Conservation (phyloP, 2,888 invertebrate species). For the Acleris literana region DNA sequence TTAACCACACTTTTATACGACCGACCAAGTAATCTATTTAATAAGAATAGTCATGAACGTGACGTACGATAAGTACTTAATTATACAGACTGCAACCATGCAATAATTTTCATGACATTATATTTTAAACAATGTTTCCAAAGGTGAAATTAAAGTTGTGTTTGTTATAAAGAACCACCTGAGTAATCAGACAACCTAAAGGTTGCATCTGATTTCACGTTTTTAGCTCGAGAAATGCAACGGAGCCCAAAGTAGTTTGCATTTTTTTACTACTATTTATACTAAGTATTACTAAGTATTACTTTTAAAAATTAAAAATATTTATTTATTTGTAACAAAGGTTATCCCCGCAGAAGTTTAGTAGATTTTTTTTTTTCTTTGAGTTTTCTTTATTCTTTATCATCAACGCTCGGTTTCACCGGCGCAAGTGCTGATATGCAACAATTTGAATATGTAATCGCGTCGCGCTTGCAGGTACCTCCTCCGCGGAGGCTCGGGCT, state of each 20-base stretch:
- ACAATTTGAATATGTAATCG: slow-evolving; percentile 69
- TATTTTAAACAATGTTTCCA: slow-evolving; percentile 7
- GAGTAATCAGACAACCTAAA: slow-evolving; percentile 24
- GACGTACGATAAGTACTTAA: not conserved
- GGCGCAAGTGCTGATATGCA: slow-evolving; percentile 61
- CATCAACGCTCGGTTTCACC: slow-evolving; percentile 61
- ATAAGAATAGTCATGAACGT: not conserved
- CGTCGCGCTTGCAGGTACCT: slow-evolving; percentile 46
- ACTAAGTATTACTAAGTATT: too few relatives aligned
- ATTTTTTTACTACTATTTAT: too few relatives aligned
- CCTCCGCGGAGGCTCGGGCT: slow-evolving; percentile 60
- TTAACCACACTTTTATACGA: too few relatives aligned
- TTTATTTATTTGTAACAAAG: too few relatives aligned
- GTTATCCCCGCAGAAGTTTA: too few relatives aligned
- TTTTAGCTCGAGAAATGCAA: not conserved
- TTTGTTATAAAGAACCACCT: slow-evolving; percentile 24
- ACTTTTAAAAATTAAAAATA: too few relatives aligned
- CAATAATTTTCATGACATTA: slow-evolving; percentile 4
- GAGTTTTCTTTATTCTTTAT: slow-evolving; percentile 34
- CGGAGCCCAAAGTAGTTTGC: not conserved
- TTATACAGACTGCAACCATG: not conserved
- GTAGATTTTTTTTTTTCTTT: too few relatives aligned
- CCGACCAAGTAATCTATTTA: too few relatives aligned
- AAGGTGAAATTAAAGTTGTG: slow-evolving; percentile 33
- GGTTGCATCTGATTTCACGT: slow-evolving; percentile 29